Evolutionary conservation across 2,113 vertebrate genomes (phyloP).

Genomic region (Ailurus styani): DNA sequence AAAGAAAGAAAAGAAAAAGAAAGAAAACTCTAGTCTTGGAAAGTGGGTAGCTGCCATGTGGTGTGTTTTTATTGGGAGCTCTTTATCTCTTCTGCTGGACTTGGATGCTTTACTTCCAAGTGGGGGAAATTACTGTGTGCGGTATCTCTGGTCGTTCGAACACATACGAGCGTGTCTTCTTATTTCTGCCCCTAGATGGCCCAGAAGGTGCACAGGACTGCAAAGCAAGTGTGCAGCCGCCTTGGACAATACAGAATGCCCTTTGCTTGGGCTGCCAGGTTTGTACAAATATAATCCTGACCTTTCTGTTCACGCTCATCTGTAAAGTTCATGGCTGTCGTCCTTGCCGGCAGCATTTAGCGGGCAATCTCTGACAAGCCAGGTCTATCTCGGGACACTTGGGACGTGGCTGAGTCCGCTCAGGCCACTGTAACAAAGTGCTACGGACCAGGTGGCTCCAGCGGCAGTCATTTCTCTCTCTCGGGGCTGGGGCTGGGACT

Average conservation of each 20-base stretch:
- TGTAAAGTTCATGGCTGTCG: not conserved
- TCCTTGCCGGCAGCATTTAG: not conserved
- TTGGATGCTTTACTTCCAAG: not conserved
- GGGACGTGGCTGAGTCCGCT: not conserved
- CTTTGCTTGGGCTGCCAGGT: constrained; percentile 98
- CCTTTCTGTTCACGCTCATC: not conserved
- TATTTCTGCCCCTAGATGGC: constrained; percentile 85
- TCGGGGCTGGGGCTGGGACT: not conserved
- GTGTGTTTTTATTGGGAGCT: not conserved
- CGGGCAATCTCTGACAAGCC: not conserved
- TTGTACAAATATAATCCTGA: constrained; percentile 66
- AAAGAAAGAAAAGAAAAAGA: not conserved
- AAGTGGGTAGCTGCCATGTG: not conserved
- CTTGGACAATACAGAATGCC: constrained; percentile 97
- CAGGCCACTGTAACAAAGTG: not conserved
- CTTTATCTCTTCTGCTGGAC: not conserved
- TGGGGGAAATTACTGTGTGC: not conserved
- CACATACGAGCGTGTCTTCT: not conserved
- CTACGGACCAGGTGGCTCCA: not conserved
- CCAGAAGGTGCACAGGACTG: constrained; percentile 95
- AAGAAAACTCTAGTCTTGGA: not conserved
- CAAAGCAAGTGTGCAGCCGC: constrained; percentile 94
- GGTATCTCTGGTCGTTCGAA: not conserved
- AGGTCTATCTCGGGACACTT: not conserved
- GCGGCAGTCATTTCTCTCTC: not conserved